Base-by-base conservation (phyloP, 2,797 vertebrate species). In the Discoglossus pictus region DNA sequence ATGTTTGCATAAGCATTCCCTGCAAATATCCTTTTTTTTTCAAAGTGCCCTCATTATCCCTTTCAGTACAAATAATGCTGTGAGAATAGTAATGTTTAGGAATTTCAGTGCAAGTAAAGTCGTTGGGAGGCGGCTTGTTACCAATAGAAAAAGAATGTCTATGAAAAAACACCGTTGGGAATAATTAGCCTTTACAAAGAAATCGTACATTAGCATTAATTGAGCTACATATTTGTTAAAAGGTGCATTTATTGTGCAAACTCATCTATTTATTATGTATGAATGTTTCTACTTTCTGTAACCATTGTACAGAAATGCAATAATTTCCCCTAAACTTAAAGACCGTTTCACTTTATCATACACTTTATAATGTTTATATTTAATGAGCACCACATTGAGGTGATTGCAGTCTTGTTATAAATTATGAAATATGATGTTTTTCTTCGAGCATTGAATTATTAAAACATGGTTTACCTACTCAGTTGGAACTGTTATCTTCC, bases 191-290 rank as follows among this genome's bases (percentile, higher is more conserved):
- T 50, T 51, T 52, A 42, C 23, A 50, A 42, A 43, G 21, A 52
- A 62, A 62, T 25, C 21, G 24, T 51, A 51, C 44, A 50, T 39
- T 60, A 43, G 18, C 42, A 61, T 47, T 63, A 43, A 63, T 52
- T 52, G 35, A 52, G 38, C 46, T 8, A 58, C 44, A 34, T 65
- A 44, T 65, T 24, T 48, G 17, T 55, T 58, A 65, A 54, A 56
- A 12, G 18, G 35, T 34, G 34, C 24, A 43, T 46, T 46, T 44
- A 8, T 15, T 43, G 13, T 21, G 8, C 34, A 53, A 16, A 7
- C 25, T 9, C 11, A 44, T 15, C 20, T n/a, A 47, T 46, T 9
- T 56, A 46, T 35, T 36, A 44, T 55, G 15, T 5, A 23, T 21
- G 52, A 20, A 55, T 39, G 8, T 21, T 34, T 23, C 39, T 47